Evolutionary conservation across 2,888 invertebrate species (phyloP).

Genomic region (Pheosia tremula): DNA sequence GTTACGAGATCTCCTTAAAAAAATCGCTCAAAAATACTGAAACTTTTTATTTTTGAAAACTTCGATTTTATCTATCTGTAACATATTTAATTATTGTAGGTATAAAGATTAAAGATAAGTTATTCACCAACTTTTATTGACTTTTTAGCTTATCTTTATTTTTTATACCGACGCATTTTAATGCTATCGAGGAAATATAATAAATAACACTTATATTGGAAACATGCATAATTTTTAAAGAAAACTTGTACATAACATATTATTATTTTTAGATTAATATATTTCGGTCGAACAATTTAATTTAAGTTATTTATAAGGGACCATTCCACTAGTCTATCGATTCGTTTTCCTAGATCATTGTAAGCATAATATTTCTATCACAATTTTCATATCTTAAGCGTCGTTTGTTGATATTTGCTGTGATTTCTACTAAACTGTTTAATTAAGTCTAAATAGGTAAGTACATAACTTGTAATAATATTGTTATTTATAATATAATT

Average conservation of each 20-base stretch:
- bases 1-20: constrained; percentile 62
- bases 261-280: constrained; percentile 25
- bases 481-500: constrained; percentile 3
- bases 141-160: too few species aligned
- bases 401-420: constrained; percentile 66
- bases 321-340: constrained; percentile 60
- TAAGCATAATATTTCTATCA: constrained; percentile 43
- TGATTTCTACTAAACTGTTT: constrained; percentile 69
- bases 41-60: constrained; percentile 27
- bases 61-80: constrained; percentile 19
- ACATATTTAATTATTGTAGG: background rate
- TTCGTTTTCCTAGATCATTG: constrained; percentile 35
- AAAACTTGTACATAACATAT: constrained; percentile 50
- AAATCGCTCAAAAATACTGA: constrained; percentile 52
- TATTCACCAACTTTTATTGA: too few species aligned
- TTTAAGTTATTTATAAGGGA: constrained; percentile 49
- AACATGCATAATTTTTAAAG: constrained; percentile 36
- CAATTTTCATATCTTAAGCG: constrained; percentile 33
- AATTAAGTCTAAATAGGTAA: constrained; percentile 18
- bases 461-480: constrained; percentile 24
- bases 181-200: too few species aligned
- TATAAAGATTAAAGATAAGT: too few species aligned
- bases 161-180: too few species aligned
- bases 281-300: constrained; percentile 56
- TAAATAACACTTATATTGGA: constrained; percentile 17